These are phyloP conservation scores for Neodiprion lecontei DNA, from an alignment of 1,140 invertebrate genomes.

Conservation along the genomic window DNA sequence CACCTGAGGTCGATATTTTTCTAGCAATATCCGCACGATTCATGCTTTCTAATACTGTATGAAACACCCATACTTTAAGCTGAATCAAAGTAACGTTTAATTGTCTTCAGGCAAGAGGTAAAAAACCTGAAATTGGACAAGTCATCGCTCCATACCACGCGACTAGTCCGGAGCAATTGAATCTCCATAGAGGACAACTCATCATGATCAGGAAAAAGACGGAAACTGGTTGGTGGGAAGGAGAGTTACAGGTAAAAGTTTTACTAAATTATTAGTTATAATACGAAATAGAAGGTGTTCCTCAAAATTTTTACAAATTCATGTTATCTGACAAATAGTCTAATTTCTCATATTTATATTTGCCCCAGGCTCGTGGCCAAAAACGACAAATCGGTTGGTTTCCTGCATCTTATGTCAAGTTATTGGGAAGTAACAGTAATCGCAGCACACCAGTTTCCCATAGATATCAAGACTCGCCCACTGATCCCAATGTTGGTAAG, in stretches of 20 bases:
- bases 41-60: no score
- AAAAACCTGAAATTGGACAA: conserved; percentile 88
- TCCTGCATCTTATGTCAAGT: conserved; percentile 95
- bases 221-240: conserved; percentile 98
- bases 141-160: conserved; percentile 89
- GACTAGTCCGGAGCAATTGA: conserved; percentile 89
- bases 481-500: conserved; percentile 58
- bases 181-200: conserved; percentile 89
- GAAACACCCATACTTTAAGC: conserved; percentile 1
- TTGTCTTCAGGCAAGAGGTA: conserved; percentile 58
- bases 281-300: neutral
- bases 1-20: no score
- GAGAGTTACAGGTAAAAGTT: conserved; percentile 83
- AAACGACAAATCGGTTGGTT: conserved; percentile 97
- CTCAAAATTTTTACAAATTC: conserved; percentile 15
- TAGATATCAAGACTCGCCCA: conserved; percentile 64
- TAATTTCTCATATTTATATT: conserved; percentile 19
- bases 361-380: conserved; percentile 82
- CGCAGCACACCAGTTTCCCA: conserved; percentile 75
- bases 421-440: conserved; percentile 73
- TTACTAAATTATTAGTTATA: neutral
- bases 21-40: no score
- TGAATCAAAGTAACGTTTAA: conserved; percentile 23
- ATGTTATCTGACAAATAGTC: conserved; percentile 21
- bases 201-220: conserved; percentile 97